Base-by-base conservation (phyloP, 1,140 invertebrate genomes). In the Diabrotica undecimpunctata region DNA sequence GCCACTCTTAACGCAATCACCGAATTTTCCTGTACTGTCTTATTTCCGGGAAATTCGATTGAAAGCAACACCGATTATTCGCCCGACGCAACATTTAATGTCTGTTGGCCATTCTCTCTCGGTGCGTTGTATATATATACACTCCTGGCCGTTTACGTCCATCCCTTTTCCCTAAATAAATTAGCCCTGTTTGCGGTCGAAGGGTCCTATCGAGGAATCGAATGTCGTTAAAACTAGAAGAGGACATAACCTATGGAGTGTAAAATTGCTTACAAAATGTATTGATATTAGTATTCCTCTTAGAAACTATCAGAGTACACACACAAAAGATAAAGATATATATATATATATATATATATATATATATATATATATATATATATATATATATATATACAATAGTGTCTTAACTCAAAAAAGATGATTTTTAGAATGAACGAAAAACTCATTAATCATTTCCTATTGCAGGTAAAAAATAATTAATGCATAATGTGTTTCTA, bases 131-230 rank as follows among this genome's bases (percentile, higher is more conserved):
- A 6, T 46, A 46, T n/a, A 46, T n/a, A 46, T n/a, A 46, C 41
- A 46, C 41, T 46, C n/a, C 41, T 46, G n/a, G 55, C 36, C 37
- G 55, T 57, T 54, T 25, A 65, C 63, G 58, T 13, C 57, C 38
- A 41, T 65, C 58, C 61, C 60, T 62, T 62, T 66, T 46, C 65
- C 65, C 61, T 52, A 66, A 66, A 66, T 66, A 66, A 66, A 66
- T 66, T 66, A 59, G 65, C 61, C 57, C 54, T 66, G 65, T 66
- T 66, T 66, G 65, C 46, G 64, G 67, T 55, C 54, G 51, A 60
- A 11, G 59, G 60, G 60, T 55, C 62, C 64, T 58, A 67, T 67
- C 58, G 66, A 64, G 61, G 60, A 64, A 60, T 46, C 14, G 37
- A 53, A n/a, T 59, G 38, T n/a, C 10, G 35, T 54, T 60, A 36